Conservation (phyloP, 1,140 invertebrate species). For the Zaprionus ornatus region DNA sequence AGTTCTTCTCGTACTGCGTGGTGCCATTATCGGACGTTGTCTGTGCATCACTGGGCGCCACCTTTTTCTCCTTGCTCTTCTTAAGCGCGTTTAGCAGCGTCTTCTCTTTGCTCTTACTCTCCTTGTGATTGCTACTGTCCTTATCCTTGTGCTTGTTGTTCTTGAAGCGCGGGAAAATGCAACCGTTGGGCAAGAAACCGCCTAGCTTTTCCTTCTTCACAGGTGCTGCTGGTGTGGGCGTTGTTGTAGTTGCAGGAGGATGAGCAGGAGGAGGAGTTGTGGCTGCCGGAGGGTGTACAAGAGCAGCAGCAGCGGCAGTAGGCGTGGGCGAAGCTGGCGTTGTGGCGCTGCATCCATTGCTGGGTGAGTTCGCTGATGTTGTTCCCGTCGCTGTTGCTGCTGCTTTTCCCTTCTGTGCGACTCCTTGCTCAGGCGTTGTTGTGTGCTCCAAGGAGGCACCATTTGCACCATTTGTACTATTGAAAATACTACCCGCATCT, state of each 20-base stretch:
- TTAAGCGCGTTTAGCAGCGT: constrained; percentile 80
- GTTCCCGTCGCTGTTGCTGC: neutral
- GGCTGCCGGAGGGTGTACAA: neutral
- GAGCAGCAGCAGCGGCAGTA: neutral
- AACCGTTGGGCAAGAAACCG: constrained; percentile 82
- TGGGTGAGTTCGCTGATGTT: constrained; percentile 8
- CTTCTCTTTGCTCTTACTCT: constrained; percentile 79
- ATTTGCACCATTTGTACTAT: constrained; percentile 36
- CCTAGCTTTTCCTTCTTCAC: constrained; percentile 81
- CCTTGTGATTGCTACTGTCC: constrained; percentile 77
- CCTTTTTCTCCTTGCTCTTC: constrained; percentile 81
- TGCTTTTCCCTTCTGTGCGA: constrained; percentile 33
- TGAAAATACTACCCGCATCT: constrained; percentile 44
- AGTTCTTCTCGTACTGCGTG: constrained; percentile 79
- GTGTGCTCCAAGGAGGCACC: constrained; percentile 25
- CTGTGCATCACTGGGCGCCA: constrained; percentile 67
- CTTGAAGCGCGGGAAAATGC: constrained; percentile 83
- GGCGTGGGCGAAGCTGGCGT: constrained; percentile 6
- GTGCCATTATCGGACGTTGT: constrained; percentile 50
- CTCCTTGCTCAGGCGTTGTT: constrained; percentile 3
- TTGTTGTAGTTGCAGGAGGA: constrained; percentile 22
- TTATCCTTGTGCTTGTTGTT: constrained; percentile 83
- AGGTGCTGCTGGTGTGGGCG: constrained; percentile 46
- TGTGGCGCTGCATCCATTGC: constrained; percentile 49
- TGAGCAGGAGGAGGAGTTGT: constrained; percentile 8